Percentiles rank a stretch among this genome's conserved stretches.
Evolutionary conservation across 2,797 vertebrate species (phyloP).

Genomic region (Nannoperca obscura): DNA sequence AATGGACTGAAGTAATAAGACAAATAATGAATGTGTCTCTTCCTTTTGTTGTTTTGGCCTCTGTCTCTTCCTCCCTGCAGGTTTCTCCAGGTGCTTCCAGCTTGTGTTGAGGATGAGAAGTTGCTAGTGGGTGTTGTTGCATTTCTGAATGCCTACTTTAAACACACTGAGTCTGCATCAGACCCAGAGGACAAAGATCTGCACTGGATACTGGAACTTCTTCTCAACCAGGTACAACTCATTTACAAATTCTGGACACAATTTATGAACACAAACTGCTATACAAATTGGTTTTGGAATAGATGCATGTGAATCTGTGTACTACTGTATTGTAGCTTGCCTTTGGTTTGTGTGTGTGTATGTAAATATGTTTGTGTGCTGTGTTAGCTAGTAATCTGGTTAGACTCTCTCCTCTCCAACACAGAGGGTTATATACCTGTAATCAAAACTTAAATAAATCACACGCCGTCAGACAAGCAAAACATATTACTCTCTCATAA

Average conservation of each 20-base stretch:
- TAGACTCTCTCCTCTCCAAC: slow-evolving; percentile 38
- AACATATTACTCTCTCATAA: slow-evolving; percentile 67
- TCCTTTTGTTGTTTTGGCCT: slow-evolving; percentile 24
- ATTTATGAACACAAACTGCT: background rate
- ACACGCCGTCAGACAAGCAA: slow-evolving; percentile 45
- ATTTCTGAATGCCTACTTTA: slow-evolving; percentile 92
- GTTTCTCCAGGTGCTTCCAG: slow-evolving; percentile 95
- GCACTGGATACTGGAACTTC: slow-evolving; percentile 91
- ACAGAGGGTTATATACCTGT: slow-evolving; percentile 60
- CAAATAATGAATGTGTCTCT: slow-evolving; percentile 9
- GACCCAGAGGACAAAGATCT: slow-evolving; percentile 84
- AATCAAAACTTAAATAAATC: slow-evolving; percentile 70
- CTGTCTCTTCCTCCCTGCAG: slow-evolving; percentile 75
- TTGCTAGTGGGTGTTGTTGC: slow-evolving; percentile 92
- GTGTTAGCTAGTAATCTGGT: slow-evolving; percentile 55
- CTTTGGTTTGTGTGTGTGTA: background rate
- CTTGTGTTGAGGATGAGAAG: slow-evolving; percentile 92
- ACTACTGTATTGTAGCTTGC: background rate
- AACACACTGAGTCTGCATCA: slow-evolving; percentile 71
- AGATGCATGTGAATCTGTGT: background rate
- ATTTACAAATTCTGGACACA: slow-evolving; percentile 32
- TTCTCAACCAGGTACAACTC: slow-evolving; percentile 90
- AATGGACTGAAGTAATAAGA: background rate
- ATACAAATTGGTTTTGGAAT: background rate
- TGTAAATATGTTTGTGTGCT: slow-evolving; percentile 15